Base-by-base conservation (phyloP, 2,888 invertebrate genomes). In the Andrena marginata region DNA sequence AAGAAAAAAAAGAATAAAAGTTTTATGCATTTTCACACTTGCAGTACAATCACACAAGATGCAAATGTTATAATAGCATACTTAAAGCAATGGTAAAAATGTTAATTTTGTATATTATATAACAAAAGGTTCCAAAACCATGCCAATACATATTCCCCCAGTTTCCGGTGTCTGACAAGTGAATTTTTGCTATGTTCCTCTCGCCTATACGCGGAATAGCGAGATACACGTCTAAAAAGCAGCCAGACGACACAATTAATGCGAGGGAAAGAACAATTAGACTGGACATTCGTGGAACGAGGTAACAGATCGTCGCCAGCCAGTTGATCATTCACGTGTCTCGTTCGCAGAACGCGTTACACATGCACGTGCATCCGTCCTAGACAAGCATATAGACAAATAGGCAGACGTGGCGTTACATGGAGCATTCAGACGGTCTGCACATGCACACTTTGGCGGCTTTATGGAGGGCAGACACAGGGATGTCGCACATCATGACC, bases 331-430 rank as follows among this genome's bases (percentile, higher is more conserved):
- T 80, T 71, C 78, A 68, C 73, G 60, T 49, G 77, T 78, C 78
- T 81, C 67, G 73, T 81, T 69, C 74, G 69, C 74, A 51, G 75
- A 79, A 75, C 75, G 78, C 54, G 68, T 63, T 70, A 69, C 74
- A 63, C 67, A 56, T 74, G 74, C 81, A 54, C 63, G 69, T 51
- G 74, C 79, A 81, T 79, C 78, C 79, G 63, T 79, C 74, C 79
- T 69, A 74, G 81, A 80, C 81, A 77, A 73, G 63, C 80, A 78
- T 78, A 77, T 78, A 80, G 78, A 78, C 73, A 81, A 74, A 79
- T 74, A 77, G 79, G 69, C 81, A 79, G 69, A 79, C 69, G 64
- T 72, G 67, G 80, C 54, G 77, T 82, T 69, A 68, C 73, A 80
- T 63, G 71, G 51, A 56, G 74, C 75, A 76, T 75, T 82, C 82